Conservation (phyloP, 64 coral and sea anemone genomes). For the Stichodactyla helianthus region DNA sequence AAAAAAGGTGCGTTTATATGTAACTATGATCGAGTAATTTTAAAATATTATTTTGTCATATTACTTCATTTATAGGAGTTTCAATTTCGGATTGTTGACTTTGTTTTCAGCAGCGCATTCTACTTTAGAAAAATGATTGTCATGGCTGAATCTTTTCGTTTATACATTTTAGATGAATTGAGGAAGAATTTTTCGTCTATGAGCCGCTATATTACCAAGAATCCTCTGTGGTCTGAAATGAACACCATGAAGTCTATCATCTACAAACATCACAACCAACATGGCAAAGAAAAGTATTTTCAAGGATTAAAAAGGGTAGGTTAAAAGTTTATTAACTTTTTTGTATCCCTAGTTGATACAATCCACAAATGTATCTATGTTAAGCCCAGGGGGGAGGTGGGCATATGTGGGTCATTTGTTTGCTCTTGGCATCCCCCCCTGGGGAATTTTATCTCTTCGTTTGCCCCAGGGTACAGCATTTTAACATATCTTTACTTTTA, state of each 20-base stretch:
- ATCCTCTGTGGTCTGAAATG: conserved; percentile 56
- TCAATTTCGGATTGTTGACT: background rate
- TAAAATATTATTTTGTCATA: background rate
- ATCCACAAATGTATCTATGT: background rate
- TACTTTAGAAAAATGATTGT: too few relatives aligned
- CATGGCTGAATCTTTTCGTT: background rate
- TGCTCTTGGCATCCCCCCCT: too few relatives aligned
- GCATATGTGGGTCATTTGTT: too few relatives aligned
- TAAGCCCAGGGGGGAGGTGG: background rate
- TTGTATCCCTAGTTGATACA: background rate
- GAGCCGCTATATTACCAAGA: conserved; percentile 2
- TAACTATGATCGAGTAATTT: background rate
- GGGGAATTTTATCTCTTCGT: too few relatives aligned
- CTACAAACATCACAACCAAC: conserved; percentile 75
- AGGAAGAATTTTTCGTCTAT: conserved; percentile 4
- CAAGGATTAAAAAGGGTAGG: conserved; percentile 71
- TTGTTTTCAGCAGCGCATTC: too few relatives aligned
- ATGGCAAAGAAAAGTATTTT: conserved; percentile 77
- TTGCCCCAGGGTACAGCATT: too few relatives aligned
- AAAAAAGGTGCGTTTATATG: background rate
- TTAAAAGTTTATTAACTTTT: background rate
- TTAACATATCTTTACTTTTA: background rate
- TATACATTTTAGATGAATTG: background rate
- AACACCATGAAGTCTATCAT: conserved; percentile 43
- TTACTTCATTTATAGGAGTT: too few relatives aligned